Evolutionary conservation across 2,113 vertebrate genomes (phyloP).

Genomic region (Patagioenas fasciata): DNA sequence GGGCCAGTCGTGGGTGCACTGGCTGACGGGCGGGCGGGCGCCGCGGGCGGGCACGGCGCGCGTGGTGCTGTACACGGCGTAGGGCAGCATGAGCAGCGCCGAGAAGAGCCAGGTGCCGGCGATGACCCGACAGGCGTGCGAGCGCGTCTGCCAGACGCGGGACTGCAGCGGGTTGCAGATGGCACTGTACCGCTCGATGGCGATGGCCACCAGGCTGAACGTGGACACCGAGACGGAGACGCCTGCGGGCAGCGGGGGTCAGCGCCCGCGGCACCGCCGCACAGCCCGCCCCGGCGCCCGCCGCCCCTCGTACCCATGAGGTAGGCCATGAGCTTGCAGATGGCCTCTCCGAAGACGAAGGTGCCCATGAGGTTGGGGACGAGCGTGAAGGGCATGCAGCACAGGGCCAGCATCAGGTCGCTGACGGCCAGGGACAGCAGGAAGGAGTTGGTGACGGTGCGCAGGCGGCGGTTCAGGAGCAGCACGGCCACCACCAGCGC

Average conservation of each 20-base stretch:
- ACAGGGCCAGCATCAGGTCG: too few species aligned
- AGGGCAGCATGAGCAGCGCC: constrained; percentile 90
- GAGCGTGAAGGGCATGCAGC: too few species aligned
- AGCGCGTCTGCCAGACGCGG: constrained; percentile 93
- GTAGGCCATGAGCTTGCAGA: constrained; percentile 93
- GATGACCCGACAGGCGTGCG: constrained; percentile 92
- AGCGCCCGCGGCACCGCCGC: background rate
- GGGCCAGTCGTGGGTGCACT: constrained; percentile 87
- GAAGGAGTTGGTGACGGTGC: too few species aligned
- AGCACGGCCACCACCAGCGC: too few species aligned
- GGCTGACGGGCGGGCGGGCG: constrained; percentile 23
- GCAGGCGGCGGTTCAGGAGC: too few species aligned
- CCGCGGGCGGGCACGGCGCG: constrained; percentile 33
- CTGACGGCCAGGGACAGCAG: too few species aligned
- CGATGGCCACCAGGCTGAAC: constrained; percentile 93
- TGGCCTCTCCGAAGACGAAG: constrained; percentile 90
- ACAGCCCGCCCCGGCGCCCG: background rate
- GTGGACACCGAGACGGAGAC: constrained; percentile 95
- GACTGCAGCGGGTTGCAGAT: constrained; percentile 96
- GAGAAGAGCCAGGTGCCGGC: constrained; percentile 88
- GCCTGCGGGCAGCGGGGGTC: constrained; percentile 70
- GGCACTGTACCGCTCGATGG: constrained; percentile 94
- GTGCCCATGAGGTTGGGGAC: constrained; percentile 91
- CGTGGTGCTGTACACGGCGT: constrained; percentile 86
- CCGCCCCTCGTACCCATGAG: constrained; percentile 85